Percentiles rank a stretch among this genome's conserved stretches.
Conservation (phyloP, 2,888 invertebrate genomes). For the Caenorhabditis doughertyi region DNA sequence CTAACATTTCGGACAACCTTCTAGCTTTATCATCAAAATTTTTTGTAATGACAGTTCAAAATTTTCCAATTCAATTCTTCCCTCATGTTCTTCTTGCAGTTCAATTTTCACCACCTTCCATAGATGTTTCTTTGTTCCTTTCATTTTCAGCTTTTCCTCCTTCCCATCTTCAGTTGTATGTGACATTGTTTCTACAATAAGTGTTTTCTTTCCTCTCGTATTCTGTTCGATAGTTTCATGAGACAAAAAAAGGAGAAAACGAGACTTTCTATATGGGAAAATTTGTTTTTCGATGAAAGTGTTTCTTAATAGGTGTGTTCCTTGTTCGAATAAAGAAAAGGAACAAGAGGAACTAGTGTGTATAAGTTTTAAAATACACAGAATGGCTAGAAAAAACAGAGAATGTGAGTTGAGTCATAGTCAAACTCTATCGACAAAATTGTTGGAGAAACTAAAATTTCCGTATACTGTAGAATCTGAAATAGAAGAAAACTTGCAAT, state of each 20-base stretch:
- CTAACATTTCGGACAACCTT: too few species aligned
- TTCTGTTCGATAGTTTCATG: conserved; percentile 48
- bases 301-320: conserved; percentile 39
- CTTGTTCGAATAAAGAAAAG: conserved; percentile 5
- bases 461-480: too few species aligned
- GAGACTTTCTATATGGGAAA: background rate
- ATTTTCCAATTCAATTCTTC: too few species aligned
- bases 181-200: conserved; percentile 24
- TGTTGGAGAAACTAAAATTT: too few species aligned
- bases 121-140: background rate
- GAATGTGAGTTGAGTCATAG: too few species aligned
- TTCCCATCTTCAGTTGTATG: background rate
- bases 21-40: too few species aligned
- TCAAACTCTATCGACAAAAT: too few species aligned
- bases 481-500: too few species aligned
- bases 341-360: background rate
- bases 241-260: conserved; percentile 12
- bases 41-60: too few species aligned
- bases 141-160: background rate
- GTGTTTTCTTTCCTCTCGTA: background rate
- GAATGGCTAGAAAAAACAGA: too few species aligned
- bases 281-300: conserved; percentile 43
- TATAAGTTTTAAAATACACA: background rate
- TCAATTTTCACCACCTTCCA: too few species aligned
- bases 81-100: background rate